Base-by-base conservation (phyloP, 2,797 vertebrate species). In the Sylvilagus floridanus region DNA sequence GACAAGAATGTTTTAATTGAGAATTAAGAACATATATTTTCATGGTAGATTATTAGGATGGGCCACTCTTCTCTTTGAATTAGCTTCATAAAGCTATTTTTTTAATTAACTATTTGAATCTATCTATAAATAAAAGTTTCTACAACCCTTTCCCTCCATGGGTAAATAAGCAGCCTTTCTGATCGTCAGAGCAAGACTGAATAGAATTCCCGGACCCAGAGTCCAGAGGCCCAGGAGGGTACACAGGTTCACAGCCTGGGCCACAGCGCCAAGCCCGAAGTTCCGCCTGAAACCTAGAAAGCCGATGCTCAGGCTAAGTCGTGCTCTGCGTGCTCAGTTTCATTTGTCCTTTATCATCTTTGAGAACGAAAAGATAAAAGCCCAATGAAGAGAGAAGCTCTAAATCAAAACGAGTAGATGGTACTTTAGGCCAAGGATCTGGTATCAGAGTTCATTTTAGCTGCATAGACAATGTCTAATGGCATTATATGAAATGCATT, bases 401-500 rank as follows among this genome's bases (percentile, higher is more conserved):
- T 69, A 88, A 63, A 89, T 92, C 60, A 92, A 72, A 96, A 88
- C 52, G 30, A 93, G 47, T 71, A 93, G 52, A 82, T 68, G 8
- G 32, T 47, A 88, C 75, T 90, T 85, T 62, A 94, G 62, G 35
- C 47, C 42, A 78, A 89, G 63, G 32, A 16, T 79, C 84, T 95
- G 26, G 24, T 69, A 69, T 85, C 63, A 37, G 7, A 37, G 90
- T 76, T 96, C 92, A 90, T 93, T 95, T 90, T 90, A 83, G 32
- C 8, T 83, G 83, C 96, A 79, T 32, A 94, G 62, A 85, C 84
- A 93, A 95, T 86, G 30, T 13, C 35, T 84, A 86, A 90, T 52
- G 68, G 6, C 93, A 92, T 83, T 90, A 90, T 24, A 83, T 89
- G 92, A 94, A 97, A 94, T 91, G 47, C 5, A 54, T 90, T 94